Evolutionary conservation across 2,888 invertebrate species (phyloP).

Genomic region (Orchestes rusci): DNA sequence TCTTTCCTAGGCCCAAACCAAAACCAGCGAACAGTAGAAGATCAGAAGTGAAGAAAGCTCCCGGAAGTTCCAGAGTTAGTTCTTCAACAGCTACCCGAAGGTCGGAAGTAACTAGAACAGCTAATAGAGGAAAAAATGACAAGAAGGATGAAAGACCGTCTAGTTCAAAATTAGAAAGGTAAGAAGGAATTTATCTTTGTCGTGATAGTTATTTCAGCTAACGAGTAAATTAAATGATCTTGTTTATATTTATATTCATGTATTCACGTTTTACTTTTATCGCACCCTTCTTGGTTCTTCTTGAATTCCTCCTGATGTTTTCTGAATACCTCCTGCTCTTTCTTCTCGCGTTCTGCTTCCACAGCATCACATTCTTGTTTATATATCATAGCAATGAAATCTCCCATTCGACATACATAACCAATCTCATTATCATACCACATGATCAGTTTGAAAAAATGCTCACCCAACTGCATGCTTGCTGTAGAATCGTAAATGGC

Average conservation of each 20-base stretch:
- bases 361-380: too few species aligned
- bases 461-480: slow-evolving; percentile 64
- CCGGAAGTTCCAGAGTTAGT: slow-evolving; percentile 39
- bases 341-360: too few species aligned
- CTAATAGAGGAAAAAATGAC: slow-evolving; percentile 30
- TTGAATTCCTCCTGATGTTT: too few species aligned
- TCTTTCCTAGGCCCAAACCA: slow-evolving; percentile 32
- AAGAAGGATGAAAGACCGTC: slow-evolving; percentile 42
- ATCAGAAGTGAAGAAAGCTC: slow-evolving; percentile 38
- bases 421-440: slow-evolving; percentile 90
- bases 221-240: too few species aligned
- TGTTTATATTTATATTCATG: neutral
- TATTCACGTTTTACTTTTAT: neutral
- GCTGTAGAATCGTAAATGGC: slow-evolving; percentile 76
- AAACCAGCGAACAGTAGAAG: slow-evolving; percentile 33
- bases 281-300: too few species aligned
- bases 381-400: neutral
- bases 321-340: too few species aligned
- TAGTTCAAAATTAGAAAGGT: slow-evolving; percentile 39
- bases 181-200: slow-evolving; percentile 1
- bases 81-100: slow-evolving; percentile 36
- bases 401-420: slow-evolving; percentile 64
- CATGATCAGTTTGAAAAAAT: slow-evolving; percentile 74
- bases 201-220: too few species aligned
- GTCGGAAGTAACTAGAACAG: slow-evolving; percentile 31